These are phyloP conservation scores for Ammospiza nelsoni DNA, from an alignment of 2,113 vertebrate species.

Conservation along the genomic window DNA sequence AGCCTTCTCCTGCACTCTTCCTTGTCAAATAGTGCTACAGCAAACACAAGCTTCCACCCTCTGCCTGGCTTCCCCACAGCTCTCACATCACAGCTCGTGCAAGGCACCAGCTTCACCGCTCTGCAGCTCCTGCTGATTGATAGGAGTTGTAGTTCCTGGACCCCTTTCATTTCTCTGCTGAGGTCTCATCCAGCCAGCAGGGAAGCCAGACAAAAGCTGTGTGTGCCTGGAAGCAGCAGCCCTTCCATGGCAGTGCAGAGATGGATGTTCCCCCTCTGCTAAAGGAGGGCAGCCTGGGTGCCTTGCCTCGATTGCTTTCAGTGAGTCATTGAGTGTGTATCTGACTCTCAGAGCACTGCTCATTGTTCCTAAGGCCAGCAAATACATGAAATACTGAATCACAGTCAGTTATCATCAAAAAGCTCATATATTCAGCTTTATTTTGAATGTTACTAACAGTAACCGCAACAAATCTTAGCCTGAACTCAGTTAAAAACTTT, in stretches of 20 bases:
- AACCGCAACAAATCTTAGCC: conserved; percentile 57
- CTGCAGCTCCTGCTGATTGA: not conserved
- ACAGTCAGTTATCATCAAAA: not conserved
- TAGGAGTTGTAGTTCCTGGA: rapidly evolving
- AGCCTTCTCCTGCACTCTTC: not conserved
- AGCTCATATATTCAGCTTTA: not conserved
- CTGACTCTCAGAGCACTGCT: not conserved
- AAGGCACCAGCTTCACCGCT: not conserved
- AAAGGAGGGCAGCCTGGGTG: not conserved
- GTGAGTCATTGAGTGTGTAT: not conserved
- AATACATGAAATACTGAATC: not conserved
- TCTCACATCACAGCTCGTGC: rapidly evolving
- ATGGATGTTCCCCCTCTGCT: not conserved
- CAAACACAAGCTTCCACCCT: not conserved
- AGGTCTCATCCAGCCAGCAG: rapidly evolving
- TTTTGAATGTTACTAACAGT: conserved; percentile 64
- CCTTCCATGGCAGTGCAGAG: not conserved
- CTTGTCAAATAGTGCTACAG: not conserved
- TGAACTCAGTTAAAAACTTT: conserved; percentile 70
- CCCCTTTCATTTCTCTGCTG: not conserved
- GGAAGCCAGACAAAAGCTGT: not conserved
- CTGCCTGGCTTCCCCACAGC: not conserved
- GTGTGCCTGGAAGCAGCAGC: not conserved
- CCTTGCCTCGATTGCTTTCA: not conserved
- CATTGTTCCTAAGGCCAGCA: not conserved